Conservation (phyloP, 2,888 invertebrate species). For the Eurytoma californica region DNA sequence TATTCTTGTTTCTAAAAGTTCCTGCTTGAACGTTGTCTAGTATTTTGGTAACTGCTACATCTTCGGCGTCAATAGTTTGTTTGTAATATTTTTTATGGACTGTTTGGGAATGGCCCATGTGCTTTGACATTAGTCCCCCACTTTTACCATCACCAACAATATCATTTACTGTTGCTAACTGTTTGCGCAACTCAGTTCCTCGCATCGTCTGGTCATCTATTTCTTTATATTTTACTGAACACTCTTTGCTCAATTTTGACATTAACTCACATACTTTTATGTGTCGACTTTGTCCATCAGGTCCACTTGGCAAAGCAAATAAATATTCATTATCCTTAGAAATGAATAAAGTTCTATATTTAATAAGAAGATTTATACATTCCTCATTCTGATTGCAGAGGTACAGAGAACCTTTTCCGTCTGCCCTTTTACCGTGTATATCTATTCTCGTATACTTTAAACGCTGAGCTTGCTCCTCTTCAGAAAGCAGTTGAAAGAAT, state of each 20-base stretch:
- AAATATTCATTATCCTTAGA: neutral
- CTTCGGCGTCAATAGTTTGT: conserved; percentile 6
- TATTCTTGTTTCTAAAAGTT: too few relatives aligned
- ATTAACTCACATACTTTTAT: neutral
- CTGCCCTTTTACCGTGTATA: conserved; percentile 16
- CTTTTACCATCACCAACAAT: neutral
- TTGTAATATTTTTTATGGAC: conserved; percentile 12
- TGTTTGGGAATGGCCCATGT: conserved; percentile 11
- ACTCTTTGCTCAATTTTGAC: neutral
- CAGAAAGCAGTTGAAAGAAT: neutral
- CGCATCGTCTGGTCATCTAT: conserved; percentile 21
- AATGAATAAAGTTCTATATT: neutral
- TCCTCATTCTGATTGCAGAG: neutral
- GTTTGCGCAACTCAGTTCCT: neutral
- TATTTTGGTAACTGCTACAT: conserved; percentile 9
- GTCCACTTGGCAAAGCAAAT: neutral
- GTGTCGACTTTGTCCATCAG: neutral
- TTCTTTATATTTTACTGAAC: neutral
- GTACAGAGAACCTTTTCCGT: conserved; percentile 9
- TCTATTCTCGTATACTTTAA: conserved; percentile 14
- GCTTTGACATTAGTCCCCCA: neutral
- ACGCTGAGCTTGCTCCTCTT: conserved; percentile 6
- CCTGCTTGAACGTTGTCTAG: neutral
- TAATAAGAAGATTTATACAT: neutral
- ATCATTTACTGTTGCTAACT: conserved; percentile 9